Percentiles rank a stretch among this genome's conserved stretches.
These are phyloP conservation scores for Acanthiza pusilla DNA, from an alignment of 2,797 vertebrate species.

Conservation along the genomic window DNA sequence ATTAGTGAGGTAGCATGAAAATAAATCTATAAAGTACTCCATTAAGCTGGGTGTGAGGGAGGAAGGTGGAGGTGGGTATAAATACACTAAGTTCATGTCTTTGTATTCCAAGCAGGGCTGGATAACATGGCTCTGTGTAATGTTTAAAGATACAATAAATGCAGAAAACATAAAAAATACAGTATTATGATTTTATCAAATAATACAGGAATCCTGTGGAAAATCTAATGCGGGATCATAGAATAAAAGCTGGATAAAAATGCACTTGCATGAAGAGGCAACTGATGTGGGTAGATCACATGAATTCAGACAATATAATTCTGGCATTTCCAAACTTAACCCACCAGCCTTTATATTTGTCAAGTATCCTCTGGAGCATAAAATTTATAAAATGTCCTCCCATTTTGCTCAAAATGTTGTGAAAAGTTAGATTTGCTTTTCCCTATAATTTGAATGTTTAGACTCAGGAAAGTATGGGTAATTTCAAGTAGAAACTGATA, in stretches of 20 bases:
- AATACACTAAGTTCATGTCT: background rate
- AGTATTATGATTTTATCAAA: background rate
- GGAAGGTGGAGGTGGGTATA: background rate
- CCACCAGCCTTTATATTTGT: background rate
- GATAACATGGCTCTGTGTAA: background rate
- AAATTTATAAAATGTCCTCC: background rate
- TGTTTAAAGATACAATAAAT: background rate
- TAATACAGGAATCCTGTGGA: background rate
- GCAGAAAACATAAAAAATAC: background rate
- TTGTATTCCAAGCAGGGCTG: background rate
- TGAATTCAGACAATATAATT: background rate
- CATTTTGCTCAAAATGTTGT: background rate
- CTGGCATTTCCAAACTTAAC: background rate
- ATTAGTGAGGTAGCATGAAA: background rate
- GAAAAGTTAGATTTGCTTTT: background rate
- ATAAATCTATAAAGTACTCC: background rate
- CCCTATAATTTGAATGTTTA: background rate
- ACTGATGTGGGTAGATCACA: background rate
- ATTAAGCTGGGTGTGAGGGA: background rate
- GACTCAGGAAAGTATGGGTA: background rate
- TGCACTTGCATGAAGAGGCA: background rate
- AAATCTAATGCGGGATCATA: background rate
- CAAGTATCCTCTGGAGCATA: background rate
- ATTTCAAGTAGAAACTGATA: background rate
- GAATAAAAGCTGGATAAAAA: background rate